phyloP scores from a whole-genome alignment of 2,113 vertebrate species.

The Vulpes vulpes region DNA sequence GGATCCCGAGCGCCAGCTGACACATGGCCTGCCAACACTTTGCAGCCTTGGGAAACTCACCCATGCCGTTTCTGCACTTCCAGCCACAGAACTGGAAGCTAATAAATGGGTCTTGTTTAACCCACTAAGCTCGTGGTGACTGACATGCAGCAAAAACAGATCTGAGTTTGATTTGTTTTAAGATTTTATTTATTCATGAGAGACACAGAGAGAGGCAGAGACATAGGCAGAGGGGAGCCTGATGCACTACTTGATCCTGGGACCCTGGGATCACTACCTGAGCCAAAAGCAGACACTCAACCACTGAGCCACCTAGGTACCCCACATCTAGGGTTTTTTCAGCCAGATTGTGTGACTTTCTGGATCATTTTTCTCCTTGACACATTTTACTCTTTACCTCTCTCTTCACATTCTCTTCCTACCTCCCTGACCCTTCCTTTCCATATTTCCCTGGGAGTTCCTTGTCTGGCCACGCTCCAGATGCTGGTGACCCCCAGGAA shows the following conservation, averaged over 20 bases:
- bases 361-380: accelerated
- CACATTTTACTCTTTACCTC: not conserved
- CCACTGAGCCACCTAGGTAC: too few relatives aligned
- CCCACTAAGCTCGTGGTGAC: not conserved
- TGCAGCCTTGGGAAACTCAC: too few relatives aligned
- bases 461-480: accelerated
- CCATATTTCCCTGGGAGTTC: not conserved
- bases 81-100: not conserved
- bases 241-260: too few relatives aligned
- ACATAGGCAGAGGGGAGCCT: too few relatives aligned
- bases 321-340: not conserved
- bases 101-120: not conserved
- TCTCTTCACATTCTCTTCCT: not conserved
- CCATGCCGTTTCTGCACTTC: accelerated
- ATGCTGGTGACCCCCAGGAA: not conserved
- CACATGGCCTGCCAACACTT: too few relatives aligned
- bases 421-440: not conserved
- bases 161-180: too few relatives aligned
- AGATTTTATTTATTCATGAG: too few relatives aligned
- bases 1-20: not conserved
- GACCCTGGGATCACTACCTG: too few relatives aligned
- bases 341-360: not conserved
- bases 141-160: not conserved
- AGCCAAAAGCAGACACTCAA: too few relatives aligned
- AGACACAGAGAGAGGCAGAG: too few relatives aligned